Base-by-base conservation (phyloP, 2,113 vertebrate genomes). In the Perca fluviatilis region DNA sequence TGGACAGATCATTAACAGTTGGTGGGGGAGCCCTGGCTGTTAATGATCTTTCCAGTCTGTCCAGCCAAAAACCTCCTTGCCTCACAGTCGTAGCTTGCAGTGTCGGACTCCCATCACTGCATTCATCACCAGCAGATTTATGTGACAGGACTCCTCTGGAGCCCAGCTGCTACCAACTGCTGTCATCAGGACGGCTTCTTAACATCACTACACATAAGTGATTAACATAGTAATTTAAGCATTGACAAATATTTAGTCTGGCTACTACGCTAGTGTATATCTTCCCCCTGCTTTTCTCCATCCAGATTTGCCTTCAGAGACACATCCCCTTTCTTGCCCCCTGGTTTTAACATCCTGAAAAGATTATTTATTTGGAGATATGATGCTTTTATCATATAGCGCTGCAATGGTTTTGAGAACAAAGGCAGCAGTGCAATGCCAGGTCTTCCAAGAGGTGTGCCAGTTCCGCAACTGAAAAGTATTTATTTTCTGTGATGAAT, bases 351-450 rank as follows among this genome's bases (percentile, higher is more conserved):
- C 33, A 40, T 76, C 61, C 61, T 54, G 46, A 23, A 64, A 77
- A 58, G 61, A 56, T 72, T 60, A 80, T 85, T 83, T 74, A 69
- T 85, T 79, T 85, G 67, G 23, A 87, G 66, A 79, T 82, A 49
- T 70, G 79, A 82, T 47, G 66, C 79, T 89, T 86, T 85, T 65
- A 83, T 87, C 58, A 66, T 50, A 21, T 47, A 21, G 27, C 25
- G 5, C 30, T 1, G 33, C 73, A 6, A 30, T 87, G 60, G 81
- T 79, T 76, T 65, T 0, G 54, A 81, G 83, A 82, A 91, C 85
- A 91, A 84, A 87, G 77, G 62, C 74, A 16, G 14, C 40, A 50
- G 84, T 33, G 67, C 75, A 82, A 56, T 46, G n/a, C 66, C 73
- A 76, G 79, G 65, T 86, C 77, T 76, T 54, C 1, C 2, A 6